Conservation (phyloP, 2,888 invertebrate genomes). For the Drosophila subquinaria region DNA sequence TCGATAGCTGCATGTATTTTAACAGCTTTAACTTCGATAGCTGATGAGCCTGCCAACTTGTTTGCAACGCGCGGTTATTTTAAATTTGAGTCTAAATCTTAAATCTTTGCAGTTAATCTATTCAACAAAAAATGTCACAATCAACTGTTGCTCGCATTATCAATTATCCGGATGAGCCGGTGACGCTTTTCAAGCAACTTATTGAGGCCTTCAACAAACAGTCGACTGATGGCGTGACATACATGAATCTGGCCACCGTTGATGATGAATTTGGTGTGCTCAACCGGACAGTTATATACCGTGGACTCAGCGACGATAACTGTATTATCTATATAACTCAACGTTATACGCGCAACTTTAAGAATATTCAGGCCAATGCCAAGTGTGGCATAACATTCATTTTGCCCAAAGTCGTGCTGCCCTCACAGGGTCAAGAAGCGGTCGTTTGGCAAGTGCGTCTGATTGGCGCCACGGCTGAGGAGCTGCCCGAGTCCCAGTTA, state of each 20-base stretch:
- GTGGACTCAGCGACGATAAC: conserved; percentile 74
- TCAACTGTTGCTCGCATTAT: conserved; percentile 67
- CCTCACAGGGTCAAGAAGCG: conserved; percentile 17
- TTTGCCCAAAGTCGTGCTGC: conserved; percentile 44
- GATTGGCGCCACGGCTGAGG: conserved; percentile 78
- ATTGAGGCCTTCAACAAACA: conserved; percentile 34
- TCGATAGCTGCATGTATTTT: background rate
- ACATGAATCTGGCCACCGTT: conserved; percentile 82
- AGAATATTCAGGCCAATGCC: conserved; percentile 74
- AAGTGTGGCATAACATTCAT: conserved; percentile 74
- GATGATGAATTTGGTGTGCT: conserved; percentile 81
- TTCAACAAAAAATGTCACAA: conserved; percentile 31
- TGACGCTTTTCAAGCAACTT: conserved; percentile 70
- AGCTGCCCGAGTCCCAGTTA: conserved; percentile 66
- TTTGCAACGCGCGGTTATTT: conserved; percentile 9
- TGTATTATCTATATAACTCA: conserved; percentile 80
- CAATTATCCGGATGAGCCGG: conserved; percentile 65
- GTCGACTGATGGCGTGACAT: conserved; percentile 17
- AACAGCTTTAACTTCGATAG: background rate
- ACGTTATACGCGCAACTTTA: conserved; percentile 78
- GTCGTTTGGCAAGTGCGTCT: conserved; percentile 79
- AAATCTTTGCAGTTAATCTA: conserved; percentile 3
- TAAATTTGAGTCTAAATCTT: conserved; percentile 7
- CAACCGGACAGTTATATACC: conserved; percentile 81
- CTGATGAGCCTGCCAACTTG: conserved; percentile 44